Conservation (phyloP, 2,888 invertebrate species). For the Lamproptera curius region DNA sequence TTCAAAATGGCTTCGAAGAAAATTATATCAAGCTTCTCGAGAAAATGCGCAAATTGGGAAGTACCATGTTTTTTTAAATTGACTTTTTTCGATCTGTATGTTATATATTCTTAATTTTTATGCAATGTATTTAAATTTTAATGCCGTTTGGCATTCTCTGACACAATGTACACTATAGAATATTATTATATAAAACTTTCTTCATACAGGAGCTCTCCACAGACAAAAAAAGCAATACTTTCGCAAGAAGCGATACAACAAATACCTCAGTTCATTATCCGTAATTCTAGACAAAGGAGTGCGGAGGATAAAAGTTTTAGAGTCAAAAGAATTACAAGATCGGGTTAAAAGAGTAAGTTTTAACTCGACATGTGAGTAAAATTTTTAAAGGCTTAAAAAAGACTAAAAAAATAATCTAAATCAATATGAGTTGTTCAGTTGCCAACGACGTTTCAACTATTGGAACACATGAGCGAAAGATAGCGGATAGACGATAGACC, state of each 20-base stretch:
- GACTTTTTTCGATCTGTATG: too few relatives aligned
- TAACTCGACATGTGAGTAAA: neutral
- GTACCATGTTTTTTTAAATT: neutral
- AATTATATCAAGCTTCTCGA: neutral
- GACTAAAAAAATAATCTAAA: too few relatives aligned
- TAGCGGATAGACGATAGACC: too few relatives aligned
- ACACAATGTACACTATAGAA: too few relatives aligned
- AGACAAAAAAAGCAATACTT: constrained; percentile 3
- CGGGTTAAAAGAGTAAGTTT: constrained; percentile 13
- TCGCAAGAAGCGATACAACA: constrained; percentile 6
- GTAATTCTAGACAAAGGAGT: constrained; percentile 12
- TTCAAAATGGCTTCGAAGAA: neutral
- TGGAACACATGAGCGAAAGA: too few relatives aligned
- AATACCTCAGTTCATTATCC: constrained; percentile 7
- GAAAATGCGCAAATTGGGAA: neutral
- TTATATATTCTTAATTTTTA: too few relatives aligned
- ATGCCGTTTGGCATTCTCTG: too few relatives aligned
- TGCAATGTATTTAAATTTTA: too few relatives aligned
- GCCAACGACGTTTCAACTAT: too few relatives aligned
- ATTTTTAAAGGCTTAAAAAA: too few relatives aligned
- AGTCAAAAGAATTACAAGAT: constrained; percentile 2
- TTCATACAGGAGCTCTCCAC: neutral
- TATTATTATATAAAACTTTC: neutral
- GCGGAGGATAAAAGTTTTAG: neutral
- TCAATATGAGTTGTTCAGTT: too few relatives aligned